A percentile compares a stretch with the other conserved stretches of the same genome.
These are phyloP conservation scores for Sitodiplosis mosellana DNA, from an alignment of 1,140 invertebrate species.

Conservation along the genomic window DNA sequence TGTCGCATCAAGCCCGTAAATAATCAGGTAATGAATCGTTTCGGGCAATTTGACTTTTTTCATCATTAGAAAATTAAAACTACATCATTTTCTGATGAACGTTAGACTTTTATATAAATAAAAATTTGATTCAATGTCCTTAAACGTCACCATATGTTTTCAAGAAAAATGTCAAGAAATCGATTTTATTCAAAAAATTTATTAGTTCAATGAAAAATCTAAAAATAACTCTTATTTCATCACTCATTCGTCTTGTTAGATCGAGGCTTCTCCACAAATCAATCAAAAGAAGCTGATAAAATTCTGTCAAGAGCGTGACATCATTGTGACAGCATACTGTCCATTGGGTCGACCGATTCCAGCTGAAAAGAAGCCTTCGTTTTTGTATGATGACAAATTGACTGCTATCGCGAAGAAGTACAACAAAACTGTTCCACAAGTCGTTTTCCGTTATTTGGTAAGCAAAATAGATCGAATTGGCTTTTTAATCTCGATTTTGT, in stretches of 20 bases:
- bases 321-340: slow-evolving; percentile 57
- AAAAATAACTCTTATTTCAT: not conserved
- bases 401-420: slow-evolving; percentile 42
- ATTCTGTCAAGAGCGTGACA: slow-evolving; percentile 44
- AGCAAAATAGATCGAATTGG: slow-evolving; percentile 6
- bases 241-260: slow-evolving; percentile 13
- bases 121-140: not conserved
- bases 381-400: slow-evolving; percentile 43
- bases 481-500: not conserved
- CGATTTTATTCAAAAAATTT: not conserved
- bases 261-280: slow-evolving; percentile 56
- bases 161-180: not conserved
- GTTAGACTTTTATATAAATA: not conserved
- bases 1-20: slow-evolving; percentile 49
- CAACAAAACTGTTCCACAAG: slow-evolving; percentile 50
- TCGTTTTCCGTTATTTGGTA: slow-evolving; percentile 40
- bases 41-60: not conserved
- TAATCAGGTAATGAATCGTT: slow-evolving; percentile 46
- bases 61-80: not conserved
- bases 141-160: not conserved
- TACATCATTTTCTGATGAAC: not conserved
- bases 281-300: slow-evolving; percentile 48
- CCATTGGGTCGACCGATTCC: slow-evolving; percentile 59
- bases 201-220: not conserved
- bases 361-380: slow-evolving; percentile 40